phyloP scores from a whole-genome alignment of 2,113 vertebrate species.

The Leptodactylus fuscus region DNA sequence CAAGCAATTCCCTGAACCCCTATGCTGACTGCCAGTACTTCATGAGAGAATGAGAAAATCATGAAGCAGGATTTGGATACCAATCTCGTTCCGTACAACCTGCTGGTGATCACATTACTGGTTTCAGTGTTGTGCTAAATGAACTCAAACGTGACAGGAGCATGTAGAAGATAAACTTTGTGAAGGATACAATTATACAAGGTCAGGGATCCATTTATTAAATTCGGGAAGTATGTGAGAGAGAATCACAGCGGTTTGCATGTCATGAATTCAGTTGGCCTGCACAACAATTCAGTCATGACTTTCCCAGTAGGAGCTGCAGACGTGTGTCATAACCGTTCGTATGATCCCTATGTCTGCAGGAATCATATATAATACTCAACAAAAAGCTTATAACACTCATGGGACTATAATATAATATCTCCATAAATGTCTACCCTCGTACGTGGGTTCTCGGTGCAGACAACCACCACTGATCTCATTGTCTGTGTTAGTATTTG shows the following conservation, averaged over 20 bases:
- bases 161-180: conserved; percentile 37
- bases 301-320: neutral
- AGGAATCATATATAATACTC: neutral
- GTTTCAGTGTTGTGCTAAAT: conserved; percentile 17
- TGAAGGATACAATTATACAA: neutral
- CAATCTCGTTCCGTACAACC: neutral
- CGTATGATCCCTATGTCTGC: neutral
- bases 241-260: neutral
- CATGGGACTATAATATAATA: neutral
- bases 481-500: neutral
- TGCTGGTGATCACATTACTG: conserved; percentile 46
- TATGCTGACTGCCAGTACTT: neutral
- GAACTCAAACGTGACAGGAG: conserved; percentile 18
- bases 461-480: neutral
- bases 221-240: neutral
- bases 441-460: neutral
- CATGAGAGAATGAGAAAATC: neutral
- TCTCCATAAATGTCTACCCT: neutral
- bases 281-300: neutral
- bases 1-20: conserved; percentile 2
- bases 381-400: neutral
- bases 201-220: conserved; percentile 16
- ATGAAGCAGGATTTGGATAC: neutral
- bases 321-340: neutral
- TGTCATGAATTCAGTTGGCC: conserved; percentile 11